These are phyloP conservation scores for Cryptotermes secundus DNA, from an alignment of 1,140 invertebrate species.

Conservation along the genomic window DNA sequence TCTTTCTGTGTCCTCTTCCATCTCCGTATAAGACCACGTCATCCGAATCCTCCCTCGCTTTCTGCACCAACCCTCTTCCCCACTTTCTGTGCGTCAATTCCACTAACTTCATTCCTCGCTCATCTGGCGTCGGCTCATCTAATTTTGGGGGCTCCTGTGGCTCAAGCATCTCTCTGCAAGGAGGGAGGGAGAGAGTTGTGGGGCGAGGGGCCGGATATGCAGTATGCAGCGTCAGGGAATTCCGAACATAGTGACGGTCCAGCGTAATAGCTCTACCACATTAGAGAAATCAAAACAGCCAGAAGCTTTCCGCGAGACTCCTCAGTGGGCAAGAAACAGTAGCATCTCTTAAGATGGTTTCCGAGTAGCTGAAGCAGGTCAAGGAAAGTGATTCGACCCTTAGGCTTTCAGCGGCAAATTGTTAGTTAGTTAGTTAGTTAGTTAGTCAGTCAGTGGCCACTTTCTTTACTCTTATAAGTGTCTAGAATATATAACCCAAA, in stretches of 20 bases:
- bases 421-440: too few species aligned
- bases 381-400: too few species aligned
- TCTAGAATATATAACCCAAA: too few species aligned
- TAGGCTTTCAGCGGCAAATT: too few species aligned
- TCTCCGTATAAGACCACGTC: neutral
- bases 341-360: neutral
- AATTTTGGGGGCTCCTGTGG: conserved; percentile 11
- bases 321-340: neutral
- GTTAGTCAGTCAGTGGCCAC: too few species aligned
- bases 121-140: conserved; percentile 11
- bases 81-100: conserved; percentile 11
- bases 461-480: too few species aligned
- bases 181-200: neutral
- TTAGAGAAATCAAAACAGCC: neutral
- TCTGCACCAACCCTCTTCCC: neutral
- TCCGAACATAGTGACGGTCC: neutral
- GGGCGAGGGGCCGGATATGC: neutral
- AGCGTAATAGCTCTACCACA: neutral
- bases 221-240: neutral
- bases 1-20: neutral
- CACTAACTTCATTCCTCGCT: conserved; percentile 12
- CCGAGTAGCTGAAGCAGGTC: neutral
- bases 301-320: neutral
- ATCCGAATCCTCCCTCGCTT: neutral
- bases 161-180: neutral